Base-by-base conservation (phyloP, 2,113 vertebrate species). In the Vidua macroura region DNA sequence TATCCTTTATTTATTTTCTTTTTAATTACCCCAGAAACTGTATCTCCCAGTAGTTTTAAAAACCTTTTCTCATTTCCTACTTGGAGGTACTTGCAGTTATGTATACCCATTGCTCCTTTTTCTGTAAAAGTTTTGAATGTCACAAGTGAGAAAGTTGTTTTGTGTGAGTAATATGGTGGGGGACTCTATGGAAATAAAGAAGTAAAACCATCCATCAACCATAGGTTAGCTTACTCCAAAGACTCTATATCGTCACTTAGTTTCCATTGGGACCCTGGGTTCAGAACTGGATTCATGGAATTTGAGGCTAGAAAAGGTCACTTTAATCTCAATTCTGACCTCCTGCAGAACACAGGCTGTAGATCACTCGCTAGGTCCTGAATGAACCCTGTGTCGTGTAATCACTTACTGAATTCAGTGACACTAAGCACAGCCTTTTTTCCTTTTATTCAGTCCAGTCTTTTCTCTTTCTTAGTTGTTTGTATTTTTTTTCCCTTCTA, bases 41-140 rank as follows among this genome's bases (percentile, higher is more conserved):
- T 22, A 46, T 62, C 28, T 13, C 19, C 3, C 8, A 11, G 4
- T 37, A 75, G 11, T 76, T 91, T 79, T 46, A 53, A 91, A 91
- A 41, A 8, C 4, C 2, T 76, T 91, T 82, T 76, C 58, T 85
- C 6, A n/a, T 85, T 94, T 90, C 9, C 58, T 76, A 14, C 44
- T 49, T 73, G 41, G 12, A 73, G 33, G 21, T 49, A 41, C 6
- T 62, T 87, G 22, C 2, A 0, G 7, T 53, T 87, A 21, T 46
- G 28, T 87, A 66, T 55, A 81, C 25, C 20, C 51, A 33, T 70
- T 81, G 90, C 68, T 95, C 73, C 88, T 97, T 93, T 96, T 49
- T 93, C 92, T 88, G 82, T 68, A 66, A 96, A 95, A 97, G 89
- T 96, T 97, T 92, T 91, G 84, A 95, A 95, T 78, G 74, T 94